Conservation (phyloP, 2,797 vertebrate genomes). For the Xenentodon cancila region DNA sequence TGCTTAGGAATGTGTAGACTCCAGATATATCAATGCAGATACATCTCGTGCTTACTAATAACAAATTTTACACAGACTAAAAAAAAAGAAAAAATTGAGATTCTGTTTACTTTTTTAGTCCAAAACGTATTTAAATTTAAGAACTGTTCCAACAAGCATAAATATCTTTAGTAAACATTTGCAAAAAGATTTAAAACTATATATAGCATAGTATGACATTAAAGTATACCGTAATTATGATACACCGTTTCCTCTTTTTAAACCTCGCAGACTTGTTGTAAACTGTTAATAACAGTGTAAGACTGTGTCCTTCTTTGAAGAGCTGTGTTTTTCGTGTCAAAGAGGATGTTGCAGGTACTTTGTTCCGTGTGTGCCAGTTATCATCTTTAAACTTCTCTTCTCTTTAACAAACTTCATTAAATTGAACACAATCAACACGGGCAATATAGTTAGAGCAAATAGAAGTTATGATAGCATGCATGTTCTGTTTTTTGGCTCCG, state of each 20-base stretch:
- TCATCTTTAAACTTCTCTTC: not conserved
- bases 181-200: not conserved
- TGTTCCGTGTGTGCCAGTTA: too few species aligned
- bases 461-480: too few species aligned
- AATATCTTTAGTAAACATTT: not conserved
- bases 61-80: not conserved
- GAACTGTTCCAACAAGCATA: not conserved
- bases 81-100: not conserved
- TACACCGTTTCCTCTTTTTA: too few species aligned
- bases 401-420: not conserved
- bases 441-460: too few species aligned
- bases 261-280: too few species aligned
- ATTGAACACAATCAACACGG: too few species aligned
- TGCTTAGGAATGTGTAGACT: constrained; percentile 51
- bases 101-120: not conserved
- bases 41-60: constrained; percentile 31
- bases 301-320: not conserved
- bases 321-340: constrained; percentile 23
- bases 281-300: too few species aligned
- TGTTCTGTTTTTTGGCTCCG: too few species aligned
- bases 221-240: too few species aligned
- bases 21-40: constrained; percentile 28
- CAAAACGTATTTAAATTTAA: not conserved
- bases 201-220: too few species aligned
- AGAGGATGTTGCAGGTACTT: constrained; percentile 53